Conservation (phyloP, 2,113 vertebrate genomes). For the Morone saxatilis region DNA sequence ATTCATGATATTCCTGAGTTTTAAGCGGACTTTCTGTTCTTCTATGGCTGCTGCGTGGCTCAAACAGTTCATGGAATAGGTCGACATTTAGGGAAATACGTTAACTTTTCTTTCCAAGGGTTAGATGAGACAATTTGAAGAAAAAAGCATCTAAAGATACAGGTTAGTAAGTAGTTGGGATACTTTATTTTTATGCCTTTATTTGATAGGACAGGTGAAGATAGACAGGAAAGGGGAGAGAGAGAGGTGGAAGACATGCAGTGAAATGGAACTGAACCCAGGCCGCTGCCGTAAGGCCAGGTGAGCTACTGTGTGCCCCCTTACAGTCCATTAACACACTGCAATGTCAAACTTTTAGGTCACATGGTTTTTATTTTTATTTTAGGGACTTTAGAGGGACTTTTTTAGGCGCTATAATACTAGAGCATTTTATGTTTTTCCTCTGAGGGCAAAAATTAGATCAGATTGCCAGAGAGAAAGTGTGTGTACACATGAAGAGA, state of each 20-base stretch:
- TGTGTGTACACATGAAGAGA: not conserved
- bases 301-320: too few relatives aligned
- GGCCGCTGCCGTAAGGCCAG: too few relatives aligned
- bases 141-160: too few relatives aligned
- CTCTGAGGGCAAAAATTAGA: conserved; percentile 29
- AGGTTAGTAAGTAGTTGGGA: too few relatives aligned
- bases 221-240: too few relatives aligned
- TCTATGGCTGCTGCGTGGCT: too few relatives aligned
- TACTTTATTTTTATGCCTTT: too few relatives aligned
- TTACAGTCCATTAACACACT: not conserved
- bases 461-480: conserved; percentile 7
- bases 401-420: not conserved
- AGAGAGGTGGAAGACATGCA: too few relatives aligned
- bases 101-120: not conserved
- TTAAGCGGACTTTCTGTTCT: not conserved
- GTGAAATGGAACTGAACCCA: too few relatives aligned
- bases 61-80: not conserved
- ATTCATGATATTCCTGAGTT: not conserved
- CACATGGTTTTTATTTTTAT: not conserved
- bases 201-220: too few relatives aligned
- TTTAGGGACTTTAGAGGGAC: too few relatives aligned
- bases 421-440: not conserved
- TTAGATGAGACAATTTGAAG: not conserved
- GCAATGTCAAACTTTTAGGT: not conserved
- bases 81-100: too few relatives aligned